Percentiles rank a stretch among this genome's conserved stretches.
phyloP scores from a whole-genome alignment of 2,113 vertebrate genomes.

The Gavia stellata region DNA sequence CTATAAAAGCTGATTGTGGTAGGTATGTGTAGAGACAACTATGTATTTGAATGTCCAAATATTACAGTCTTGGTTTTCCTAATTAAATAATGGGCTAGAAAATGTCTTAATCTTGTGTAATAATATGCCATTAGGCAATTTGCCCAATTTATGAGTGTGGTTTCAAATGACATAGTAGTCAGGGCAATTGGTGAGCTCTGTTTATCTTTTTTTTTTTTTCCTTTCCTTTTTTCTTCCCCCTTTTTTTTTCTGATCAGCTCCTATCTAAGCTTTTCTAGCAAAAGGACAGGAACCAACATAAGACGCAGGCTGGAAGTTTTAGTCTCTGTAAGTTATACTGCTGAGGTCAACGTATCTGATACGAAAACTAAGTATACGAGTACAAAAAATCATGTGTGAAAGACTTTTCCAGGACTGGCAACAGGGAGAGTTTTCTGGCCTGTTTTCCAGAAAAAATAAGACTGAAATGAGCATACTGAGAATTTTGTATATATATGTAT shows the following conservation, averaged over 20 bases:
- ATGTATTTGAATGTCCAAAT: background rate
- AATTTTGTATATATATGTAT: rapidly evolving
- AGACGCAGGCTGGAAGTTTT: background rate
- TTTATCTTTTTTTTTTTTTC: background rate
- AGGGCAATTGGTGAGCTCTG: background rate
- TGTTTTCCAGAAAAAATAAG: background rate
- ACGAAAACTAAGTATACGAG: background rate
- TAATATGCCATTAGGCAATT: background rate
- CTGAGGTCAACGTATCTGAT: background rate
- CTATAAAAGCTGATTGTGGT: background rate
- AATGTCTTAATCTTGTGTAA: background rate
- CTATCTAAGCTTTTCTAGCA: background rate
- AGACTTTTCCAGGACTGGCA: background rate
- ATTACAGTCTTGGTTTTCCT: background rate
- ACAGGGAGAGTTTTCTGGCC: background rate
- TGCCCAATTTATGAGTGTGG: background rate
- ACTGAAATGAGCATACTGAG: background rate
- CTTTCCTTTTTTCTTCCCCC: too few species aligned
- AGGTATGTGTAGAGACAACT: background rate
- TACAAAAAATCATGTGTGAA: background rate
- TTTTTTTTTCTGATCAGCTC: background rate
- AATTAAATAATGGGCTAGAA: background rate
- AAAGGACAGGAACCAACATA: background rate
- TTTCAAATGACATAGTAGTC: background rate
- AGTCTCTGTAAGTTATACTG: background rate